Base-by-base conservation (phyloP, 2,888 invertebrate species). In the Andrena hattorfiana region DNA sequence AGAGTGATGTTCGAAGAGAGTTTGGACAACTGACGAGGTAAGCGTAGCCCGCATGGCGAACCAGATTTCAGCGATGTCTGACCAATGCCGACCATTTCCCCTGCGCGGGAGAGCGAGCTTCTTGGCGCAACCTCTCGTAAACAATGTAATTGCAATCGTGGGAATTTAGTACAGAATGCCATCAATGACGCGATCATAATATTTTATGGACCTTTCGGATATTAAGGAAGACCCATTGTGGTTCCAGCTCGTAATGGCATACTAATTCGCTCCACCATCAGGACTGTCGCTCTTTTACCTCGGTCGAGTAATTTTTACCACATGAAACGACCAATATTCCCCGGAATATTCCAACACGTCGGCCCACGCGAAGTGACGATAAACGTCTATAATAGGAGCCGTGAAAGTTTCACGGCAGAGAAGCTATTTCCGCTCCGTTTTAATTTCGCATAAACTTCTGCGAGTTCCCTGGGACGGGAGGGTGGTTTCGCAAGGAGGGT, bases 391-490 rank as follows among this genome's bases (percentile, higher is more conserved):
- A 62, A 32, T 8, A 26, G 49, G 26, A n/a, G 30, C n/a, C 16
- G 8, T 49, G 32, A 69, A 76, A 78, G 13, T 64, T 70, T 56
- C 48, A 42, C 63, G 26, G 20, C 20, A 26, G 13, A 49, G 10
- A 64, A 49, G 7, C 69, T 63, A 54, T 76, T 64, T 60, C 20
- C 48, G 16, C 69, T 51, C 64, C 28, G 42, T 64, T 79, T 66
- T 70, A 79, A 79, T 79, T 77, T 77, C 70, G 56, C 69, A 16
- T 35, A 49, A 73, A 60, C 28, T 49, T 56, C 13, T 10, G 4
- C 6, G 26, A 64, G 63, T 64, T 70, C 23, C 16, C 32, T 35
- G 35, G 13, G 6, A 6, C 16, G 10, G 16, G 23, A 7, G 20
- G 20, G 16, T 13, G 32, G 42, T 28, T 72, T 32, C 49, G 23